Percentiles rank a stretch among this genome's conserved stretches.
Evolutionary conservation across 1,140 invertebrate species (phyloP).

Genomic region (Littorina saxatilis): DNA sequence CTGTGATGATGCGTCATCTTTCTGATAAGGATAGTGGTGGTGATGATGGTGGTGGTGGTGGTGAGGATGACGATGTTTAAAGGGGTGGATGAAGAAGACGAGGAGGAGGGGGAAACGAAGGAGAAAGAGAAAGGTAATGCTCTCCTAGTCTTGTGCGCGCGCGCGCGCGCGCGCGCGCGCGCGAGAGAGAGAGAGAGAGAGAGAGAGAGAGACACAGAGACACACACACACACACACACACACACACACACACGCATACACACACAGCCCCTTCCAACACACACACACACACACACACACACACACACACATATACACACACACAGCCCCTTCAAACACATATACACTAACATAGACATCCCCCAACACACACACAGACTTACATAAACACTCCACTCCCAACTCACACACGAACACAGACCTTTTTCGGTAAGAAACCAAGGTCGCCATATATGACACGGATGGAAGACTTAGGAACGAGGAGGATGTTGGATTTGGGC

Average conservation of each 20-base stretch:
- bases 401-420: not conserved
- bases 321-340: constrained; percentile 20
- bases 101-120: too few species aligned
- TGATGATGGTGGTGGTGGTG: too few species aligned
- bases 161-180: too few species aligned
- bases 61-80: too few species aligned
- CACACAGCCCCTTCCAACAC: too few species aligned
- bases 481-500: not conserved
- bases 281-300: not conserved
- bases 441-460: constrained; percentile 66
- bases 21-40: too few species aligned
- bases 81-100: too few species aligned
- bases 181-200: too few species aligned
- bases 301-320: constrained; percentile 15
- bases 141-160: too few species aligned
- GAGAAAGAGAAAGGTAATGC: too few species aligned
- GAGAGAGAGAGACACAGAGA: not conserved
- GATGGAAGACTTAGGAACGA: constrained; percentile 41
- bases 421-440: constrained; percentile 64
- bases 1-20: too few species aligned
- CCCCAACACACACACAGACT: not conserved
- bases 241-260: constrained; percentile 21
- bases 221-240: constrained; percentile 26
- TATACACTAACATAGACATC: not conserved
- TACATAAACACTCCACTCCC: not conserved